Evolutionary conservation across 53 echinoderm and acorn worm genomes (phyloP).

Genomic region (Stichopus horrens): DNA sequence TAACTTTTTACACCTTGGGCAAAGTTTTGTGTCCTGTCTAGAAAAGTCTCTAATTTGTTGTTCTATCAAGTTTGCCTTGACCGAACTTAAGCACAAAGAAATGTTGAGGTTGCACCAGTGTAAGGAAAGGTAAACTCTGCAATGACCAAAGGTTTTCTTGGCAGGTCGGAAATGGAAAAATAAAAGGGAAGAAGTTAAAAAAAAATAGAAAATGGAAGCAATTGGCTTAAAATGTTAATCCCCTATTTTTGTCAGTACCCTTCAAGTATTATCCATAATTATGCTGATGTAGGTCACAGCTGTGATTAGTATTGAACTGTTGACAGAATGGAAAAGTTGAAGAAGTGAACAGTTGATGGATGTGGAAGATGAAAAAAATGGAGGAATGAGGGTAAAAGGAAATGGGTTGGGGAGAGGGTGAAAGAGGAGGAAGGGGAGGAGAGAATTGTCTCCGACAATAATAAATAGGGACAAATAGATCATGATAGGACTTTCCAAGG

Average conservation of each 20-base stretch:
- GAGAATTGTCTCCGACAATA: neutral
- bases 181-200: too few species aligned
- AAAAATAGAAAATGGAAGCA: too few species aligned
- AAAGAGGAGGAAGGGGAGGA: neutral
- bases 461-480: too few species aligned
- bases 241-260: too few species aligned
- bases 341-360: too few species aligned
- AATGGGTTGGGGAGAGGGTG: neutral
- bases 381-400: neutral
- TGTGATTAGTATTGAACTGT: too few species aligned
- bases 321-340: too few species aligned
- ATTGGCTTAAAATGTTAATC: too few species aligned
- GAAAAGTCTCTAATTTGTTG: constrained; percentile 26
- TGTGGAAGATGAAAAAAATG: too few species aligned
- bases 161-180: neutral
- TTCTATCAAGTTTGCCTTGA: constrained; percentile 26
- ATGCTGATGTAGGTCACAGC: too few species aligned
- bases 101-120: neutral
- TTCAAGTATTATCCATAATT: too few species aligned
- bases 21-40: neutral
- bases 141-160: neutral
- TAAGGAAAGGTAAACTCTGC: neutral
- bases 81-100: neutral
- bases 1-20: constrained; percentile 1
- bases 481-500: too few species aligned